Percentiles rank a stretch among this genome's conserved stretches.
Conservation (phyloP, 2,888 invertebrate species). For the Mesorhabditis sp. region DNA sequence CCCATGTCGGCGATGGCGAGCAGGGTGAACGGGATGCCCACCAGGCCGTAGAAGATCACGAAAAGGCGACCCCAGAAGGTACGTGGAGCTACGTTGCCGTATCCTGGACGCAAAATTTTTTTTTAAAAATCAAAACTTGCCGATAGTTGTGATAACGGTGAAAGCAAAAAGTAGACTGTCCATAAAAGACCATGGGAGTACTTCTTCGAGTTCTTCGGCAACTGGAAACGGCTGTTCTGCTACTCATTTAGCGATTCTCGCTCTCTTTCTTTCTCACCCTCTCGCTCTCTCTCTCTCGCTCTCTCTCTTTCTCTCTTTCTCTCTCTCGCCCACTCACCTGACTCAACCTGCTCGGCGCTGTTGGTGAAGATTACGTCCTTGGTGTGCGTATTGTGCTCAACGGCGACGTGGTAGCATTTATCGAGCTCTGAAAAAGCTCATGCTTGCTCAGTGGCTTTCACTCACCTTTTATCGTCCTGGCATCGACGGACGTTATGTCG, state of each 20-base stretch:
- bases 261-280: background rate
- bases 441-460: constrained; percentile 2
- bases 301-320: background rate
- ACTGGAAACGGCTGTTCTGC: constrained; percentile 7
- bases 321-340: constrained; percentile 10
- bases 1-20: constrained; percentile 56
- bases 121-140: constrained; percentile 15
- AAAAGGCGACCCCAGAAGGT: constrained; percentile 52
- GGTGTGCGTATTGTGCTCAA: constrained; percentile 36
- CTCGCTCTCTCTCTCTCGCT: background rate
- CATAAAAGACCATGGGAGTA: constrained; percentile 47
- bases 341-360: constrained; percentile 34
- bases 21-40: constrained; percentile 54
- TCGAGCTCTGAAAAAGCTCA: constrained; percentile 32
- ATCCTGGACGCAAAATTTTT: constrained; percentile 29
- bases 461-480: background rate
- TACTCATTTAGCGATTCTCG: no score
- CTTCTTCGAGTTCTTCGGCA: constrained; percentile 21
- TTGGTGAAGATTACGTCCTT: constrained; percentile 32
- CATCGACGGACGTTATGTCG: background rate
- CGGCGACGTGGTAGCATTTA: constrained; percentile 40
- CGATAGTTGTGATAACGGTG: constrained; percentile 56
- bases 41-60: constrained; percentile 52
- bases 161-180: constrained; percentile 52
- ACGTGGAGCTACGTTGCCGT: constrained; percentile 53